Evolutionary conservation across 2,113 vertebrate genomes (phyloP).

Genomic region (Edolisoma coerulescens): DNA sequence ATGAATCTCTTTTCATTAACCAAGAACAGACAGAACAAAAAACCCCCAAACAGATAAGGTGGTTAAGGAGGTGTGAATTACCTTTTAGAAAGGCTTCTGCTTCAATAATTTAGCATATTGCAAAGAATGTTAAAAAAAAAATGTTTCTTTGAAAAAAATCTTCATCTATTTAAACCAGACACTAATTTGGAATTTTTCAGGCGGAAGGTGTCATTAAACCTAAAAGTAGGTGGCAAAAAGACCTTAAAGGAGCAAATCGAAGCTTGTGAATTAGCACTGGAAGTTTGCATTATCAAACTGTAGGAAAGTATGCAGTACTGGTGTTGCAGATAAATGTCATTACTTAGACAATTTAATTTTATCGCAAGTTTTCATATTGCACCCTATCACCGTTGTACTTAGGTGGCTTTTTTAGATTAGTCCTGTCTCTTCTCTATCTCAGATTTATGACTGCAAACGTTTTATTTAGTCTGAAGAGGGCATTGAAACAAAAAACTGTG

Average conservation of each 20-base stretch:
- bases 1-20: background rate
- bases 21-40: background rate
- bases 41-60: background rate
- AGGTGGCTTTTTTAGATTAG: background rate
- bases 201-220: background rate
- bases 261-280: background rate
- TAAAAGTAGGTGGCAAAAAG: background rate
- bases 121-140: background rate
- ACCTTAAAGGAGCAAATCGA: background rate
- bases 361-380: background rate
- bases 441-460: background rate
- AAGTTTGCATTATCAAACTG: background rate
- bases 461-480: background rate
- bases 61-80: background rate
- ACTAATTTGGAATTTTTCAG: background rate
- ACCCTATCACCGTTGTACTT: background rate
- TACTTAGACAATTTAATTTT: background rate
- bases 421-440: background rate
- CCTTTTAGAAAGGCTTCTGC: background rate
- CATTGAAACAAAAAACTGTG: background rate
- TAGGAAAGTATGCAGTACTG: background rate
- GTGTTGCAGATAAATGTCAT: background rate
- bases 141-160: background rate
- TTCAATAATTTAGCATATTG: background rate
- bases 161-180: background rate